Base-by-base conservation (phyloP, 2,797 vertebrate genomes). In the Oceanodroma leucorhoa region DNA sequence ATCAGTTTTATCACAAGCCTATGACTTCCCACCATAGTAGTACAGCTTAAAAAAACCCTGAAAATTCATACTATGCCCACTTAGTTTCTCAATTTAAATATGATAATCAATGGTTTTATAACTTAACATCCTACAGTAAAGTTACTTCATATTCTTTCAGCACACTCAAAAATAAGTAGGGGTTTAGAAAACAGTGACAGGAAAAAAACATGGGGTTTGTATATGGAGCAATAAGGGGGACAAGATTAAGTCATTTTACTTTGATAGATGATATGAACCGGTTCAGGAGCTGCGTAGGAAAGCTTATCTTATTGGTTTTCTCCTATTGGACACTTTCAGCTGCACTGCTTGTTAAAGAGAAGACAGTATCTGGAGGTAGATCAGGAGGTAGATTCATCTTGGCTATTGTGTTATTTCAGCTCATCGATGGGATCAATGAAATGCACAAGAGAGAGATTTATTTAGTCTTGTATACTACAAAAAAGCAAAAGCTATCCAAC, bases 391-490 rank as follows among this genome's bases (percentile, higher is more conserved):
- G 75, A 90, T 87, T 75, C 65, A 71, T 79, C 89, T 91, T 83
- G 32, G 27, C 48, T 82, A 54, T 70, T 89, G 53, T 58, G 43
- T 86, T 93, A 36, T 36, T 87, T 80, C 55, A 89, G 40, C 36
- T 89, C 55, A 87, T 77, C 14, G 9, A 45, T 77, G 60, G 81
- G 58, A 94, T 90, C 81, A 93, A 55, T 70, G 53, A 94, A 95
- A 90, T 70, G 32, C 66, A 70, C 22, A 48, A 64, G 32, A 83
- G 19, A 84, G n/a, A 69, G 50, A 92, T 80, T 85, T 85, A 90
- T 93, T 84, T 72, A 71, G 45, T 53, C 30, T 79, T 92, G 76
- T 87, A 65, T 12, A 64, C 36, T 64, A 51, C 11, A 72, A 58
- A 83, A 71, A 36, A 29, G 41, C 8, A 54, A 66, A 93, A 73